A percentile compares a stretch with the other conserved stretches of the same genome.
phyloP scores from a whole-genome alignment of 2,113 vertebrate species.

The Sinocyclocheilus anshuiensis region DNA sequence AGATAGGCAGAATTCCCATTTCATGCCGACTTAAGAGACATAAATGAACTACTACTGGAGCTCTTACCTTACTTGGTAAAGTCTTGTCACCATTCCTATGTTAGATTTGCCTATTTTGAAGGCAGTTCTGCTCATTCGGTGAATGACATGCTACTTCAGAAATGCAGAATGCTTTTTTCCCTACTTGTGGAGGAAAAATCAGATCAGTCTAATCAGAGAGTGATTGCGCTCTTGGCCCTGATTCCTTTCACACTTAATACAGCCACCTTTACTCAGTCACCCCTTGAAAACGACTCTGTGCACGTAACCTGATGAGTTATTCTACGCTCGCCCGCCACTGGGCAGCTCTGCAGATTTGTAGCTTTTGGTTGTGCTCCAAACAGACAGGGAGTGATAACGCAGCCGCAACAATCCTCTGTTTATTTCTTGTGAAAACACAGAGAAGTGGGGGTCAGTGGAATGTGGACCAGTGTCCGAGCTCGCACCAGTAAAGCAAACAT shows the following conservation, averaged over 20 bases:
- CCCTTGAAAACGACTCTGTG: neutral
- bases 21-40: neutral
- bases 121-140: conserved; percentile 12
- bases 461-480: conserved; percentile 47
- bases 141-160: conserved; percentile 49
- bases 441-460: conserved; percentile 45
- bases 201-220: conserved; percentile 48
- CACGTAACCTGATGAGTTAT: conserved; percentile 39
- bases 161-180: conserved; percentile 25
- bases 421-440: conserved; percentile 57
- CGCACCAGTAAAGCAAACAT: conserved; percentile 61
- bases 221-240: conserved; percentile 45
- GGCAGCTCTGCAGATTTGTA: conserved; percentile 47
- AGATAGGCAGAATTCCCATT: neutral
- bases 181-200: conserved; percentile 31
- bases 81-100: neutral
- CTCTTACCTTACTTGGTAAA: conserved; percentile 27
- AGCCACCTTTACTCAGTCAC: conserved; percentile 46
- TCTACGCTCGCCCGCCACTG: neutral
- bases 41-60: neutral
- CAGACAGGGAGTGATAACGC: conserved; percentile 49
- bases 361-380: conserved; percentile 56
- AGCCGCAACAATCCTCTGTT: conserved; percentile 53
- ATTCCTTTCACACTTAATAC: conserved; percentile 60
- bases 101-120: conserved; percentile 41